A percentile compares a stretch with the other conserved stretches of the same genome.
Conservation (phyloP, 2,797 vertebrate genomes). For the Odontamblyopus rebecca region DNA sequence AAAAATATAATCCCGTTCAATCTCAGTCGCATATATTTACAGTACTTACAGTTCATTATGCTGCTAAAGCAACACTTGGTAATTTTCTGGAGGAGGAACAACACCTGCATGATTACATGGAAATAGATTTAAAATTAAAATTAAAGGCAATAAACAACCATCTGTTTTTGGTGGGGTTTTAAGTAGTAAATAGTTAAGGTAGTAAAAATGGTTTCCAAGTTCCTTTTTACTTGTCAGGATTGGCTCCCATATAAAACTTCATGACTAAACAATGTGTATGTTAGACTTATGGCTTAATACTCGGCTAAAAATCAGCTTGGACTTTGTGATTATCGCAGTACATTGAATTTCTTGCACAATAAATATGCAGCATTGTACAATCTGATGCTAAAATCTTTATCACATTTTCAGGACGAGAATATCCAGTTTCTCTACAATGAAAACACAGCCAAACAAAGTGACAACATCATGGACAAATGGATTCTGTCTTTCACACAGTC, state of each 20-base stretch:
- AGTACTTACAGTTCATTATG: too few relatives aligned
- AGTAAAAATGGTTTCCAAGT: too few relatives aligned
- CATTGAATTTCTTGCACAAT: not conserved
- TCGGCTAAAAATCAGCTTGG: not conserved
- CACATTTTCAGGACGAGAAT: slow-evolving; percentile 81
- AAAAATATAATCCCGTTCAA: too few relatives aligned
- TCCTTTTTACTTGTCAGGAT: not conserved
- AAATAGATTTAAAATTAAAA: too few relatives aligned
- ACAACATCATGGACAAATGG: slow-evolving; percentile 97
- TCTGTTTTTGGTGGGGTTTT: too few relatives aligned
- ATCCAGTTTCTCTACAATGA: slow-evolving; percentile 89
- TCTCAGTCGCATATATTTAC: too few relatives aligned
- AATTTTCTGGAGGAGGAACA: too few relatives aligned
- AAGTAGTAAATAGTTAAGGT: too few relatives aligned
- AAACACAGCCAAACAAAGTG: slow-evolving; percentile 80
- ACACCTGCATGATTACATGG: too few relatives aligned
- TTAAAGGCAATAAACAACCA: too few relatives aligned
- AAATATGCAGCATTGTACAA: not conserved
- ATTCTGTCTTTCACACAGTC: slow-evolving; percentile 96
- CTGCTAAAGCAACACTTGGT: too few relatives aligned
- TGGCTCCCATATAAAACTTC: not conserved
- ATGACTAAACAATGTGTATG: not conserved
- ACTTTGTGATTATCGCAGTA: not conserved
- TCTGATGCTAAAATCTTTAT: not conserved
- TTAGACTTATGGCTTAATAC: not conserved